These are phyloP conservation scores for Pectinophora gossypiella DNA, from an alignment of 1,140 invertebrate genomes.

Conservation along the genomic window DNA sequence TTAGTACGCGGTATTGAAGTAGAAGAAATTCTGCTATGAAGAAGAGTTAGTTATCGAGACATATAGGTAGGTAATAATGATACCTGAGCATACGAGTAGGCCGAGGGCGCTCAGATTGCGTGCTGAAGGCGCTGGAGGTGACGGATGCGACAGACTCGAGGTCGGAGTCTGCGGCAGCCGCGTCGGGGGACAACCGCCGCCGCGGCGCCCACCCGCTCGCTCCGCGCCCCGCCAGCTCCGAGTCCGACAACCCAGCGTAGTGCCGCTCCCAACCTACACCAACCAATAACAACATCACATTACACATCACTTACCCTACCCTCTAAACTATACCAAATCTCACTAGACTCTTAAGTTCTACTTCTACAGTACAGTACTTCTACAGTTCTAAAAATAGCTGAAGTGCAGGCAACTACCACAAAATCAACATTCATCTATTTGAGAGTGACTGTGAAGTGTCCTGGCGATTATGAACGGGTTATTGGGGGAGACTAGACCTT, in stretches of 20 bases:
- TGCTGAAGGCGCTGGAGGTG: constrained; percentile 93
- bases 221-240: constrained; percentile 81
- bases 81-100: constrained; percentile 77
- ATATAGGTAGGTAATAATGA: too few species aligned
- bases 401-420: neutral
- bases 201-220: constrained; percentile 51
- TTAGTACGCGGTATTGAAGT: neutral
- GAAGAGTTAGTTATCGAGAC: too few species aligned
- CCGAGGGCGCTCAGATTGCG: constrained; percentile 90
- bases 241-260: constrained; percentile 88
- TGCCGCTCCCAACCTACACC: constrained; percentile 83
- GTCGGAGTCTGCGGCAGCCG: constrained; percentile 88
- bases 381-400: neutral
- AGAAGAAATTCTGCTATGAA: too few species aligned
- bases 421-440: neutral
- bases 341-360: too few species aligned
- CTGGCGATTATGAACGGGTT: neutral
- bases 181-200: constrained; percentile 79
- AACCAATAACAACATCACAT: constrained; percentile 4
- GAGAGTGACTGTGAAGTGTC: neutral
- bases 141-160: constrained; percentile 92
- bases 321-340: too few species aligned
- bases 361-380: too few species aligned
- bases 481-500: neutral
- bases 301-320: too few species aligned